These are phyloP conservation scores for Triplophysa siluroides DNA, from an alignment of 2,113 vertebrate species.

Conservation along the genomic window DNA sequence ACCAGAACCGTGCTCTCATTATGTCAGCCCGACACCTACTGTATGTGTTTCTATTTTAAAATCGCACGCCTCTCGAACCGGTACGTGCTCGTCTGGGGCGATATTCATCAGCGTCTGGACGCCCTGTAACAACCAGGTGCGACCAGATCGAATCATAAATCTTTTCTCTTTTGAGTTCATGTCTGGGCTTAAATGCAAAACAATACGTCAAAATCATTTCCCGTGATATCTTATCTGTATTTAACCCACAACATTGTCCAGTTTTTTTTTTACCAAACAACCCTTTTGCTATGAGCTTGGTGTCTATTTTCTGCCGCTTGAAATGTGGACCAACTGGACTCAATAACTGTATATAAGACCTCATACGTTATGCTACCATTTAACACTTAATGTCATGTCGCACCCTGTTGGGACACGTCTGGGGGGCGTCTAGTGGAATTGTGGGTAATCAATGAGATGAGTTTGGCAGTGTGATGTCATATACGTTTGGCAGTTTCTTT, in stretches of 20 bases:
- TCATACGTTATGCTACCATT: no score
- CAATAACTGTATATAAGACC: no score
- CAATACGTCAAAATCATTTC: no score
- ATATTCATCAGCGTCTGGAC: background rate
- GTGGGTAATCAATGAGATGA: slow-evolving; percentile 8
- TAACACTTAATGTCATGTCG: no score
- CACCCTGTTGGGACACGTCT: background rate
- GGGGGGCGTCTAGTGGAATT: slow-evolving; percentile 3
- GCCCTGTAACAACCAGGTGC: background rate
- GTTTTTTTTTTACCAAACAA: no score
- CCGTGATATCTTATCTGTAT: background rate
- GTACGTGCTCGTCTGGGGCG: slow-evolving; percentile 19
- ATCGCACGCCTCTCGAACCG: background rate
- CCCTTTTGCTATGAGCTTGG: background rate
- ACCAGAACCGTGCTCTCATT: background rate
- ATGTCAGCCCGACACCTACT: background rate
- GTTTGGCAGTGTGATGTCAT: background rate
- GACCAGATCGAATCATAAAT: background rate
- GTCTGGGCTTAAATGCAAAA: background rate
- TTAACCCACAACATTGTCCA: no score
- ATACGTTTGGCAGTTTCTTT: slow-evolving; percentile 22
- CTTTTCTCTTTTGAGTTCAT: background rate
- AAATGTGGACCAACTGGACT: no score
- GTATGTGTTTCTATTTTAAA: background rate
- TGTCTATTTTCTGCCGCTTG: background rate